These are phyloP conservation scores for Conomelus anceps DNA, from an alignment of 2,888 invertebrate species.

Conservation along the genomic window DNA sequence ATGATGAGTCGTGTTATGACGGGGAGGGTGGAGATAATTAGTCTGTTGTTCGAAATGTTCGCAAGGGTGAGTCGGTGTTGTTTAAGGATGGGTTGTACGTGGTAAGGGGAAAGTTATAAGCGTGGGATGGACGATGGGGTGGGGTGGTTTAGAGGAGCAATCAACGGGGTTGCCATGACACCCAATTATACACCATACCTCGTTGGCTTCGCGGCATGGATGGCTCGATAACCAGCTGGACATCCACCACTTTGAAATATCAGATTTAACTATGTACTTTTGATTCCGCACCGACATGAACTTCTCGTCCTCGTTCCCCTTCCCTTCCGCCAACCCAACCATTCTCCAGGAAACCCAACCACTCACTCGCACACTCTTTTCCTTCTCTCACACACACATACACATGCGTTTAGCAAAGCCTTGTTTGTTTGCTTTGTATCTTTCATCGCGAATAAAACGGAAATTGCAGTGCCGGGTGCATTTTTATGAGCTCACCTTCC, in stretches of 20 bases:
- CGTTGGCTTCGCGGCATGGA: not conserved
- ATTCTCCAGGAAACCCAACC: too few species aligned
- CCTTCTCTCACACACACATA: not conserved
- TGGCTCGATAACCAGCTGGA: not conserved
- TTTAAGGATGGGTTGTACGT: not conserved
- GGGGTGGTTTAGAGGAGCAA: not conserved
- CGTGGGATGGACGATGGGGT: not conserved
- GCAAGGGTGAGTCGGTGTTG: not conserved
- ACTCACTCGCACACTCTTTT: not conserved
- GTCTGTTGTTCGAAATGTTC: slow-evolving; percentile 1
- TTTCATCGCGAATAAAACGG: not conserved
- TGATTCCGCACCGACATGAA: not conserved
- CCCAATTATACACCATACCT: slow-evolving; percentile 6
- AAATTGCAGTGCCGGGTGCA: not conserved
- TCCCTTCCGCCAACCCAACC: not conserved
- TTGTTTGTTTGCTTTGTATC: not conserved
- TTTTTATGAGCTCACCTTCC: not conserved
- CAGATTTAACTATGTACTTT: not conserved
- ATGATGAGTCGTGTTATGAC: not conserved
- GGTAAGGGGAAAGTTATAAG: not conserved
- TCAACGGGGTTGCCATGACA: slow-evolving; percentile 11
- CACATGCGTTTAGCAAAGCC: not conserved
- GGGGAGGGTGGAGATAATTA: slow-evolving; percentile 2
- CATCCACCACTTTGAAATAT: not conserved
- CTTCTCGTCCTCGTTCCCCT: not conserved